These are phyloP conservation scores for Dolichopus griseipennis DNA, from an alignment of 2,888 invertebrate genomes.

Conservation along the genomic window DNA sequence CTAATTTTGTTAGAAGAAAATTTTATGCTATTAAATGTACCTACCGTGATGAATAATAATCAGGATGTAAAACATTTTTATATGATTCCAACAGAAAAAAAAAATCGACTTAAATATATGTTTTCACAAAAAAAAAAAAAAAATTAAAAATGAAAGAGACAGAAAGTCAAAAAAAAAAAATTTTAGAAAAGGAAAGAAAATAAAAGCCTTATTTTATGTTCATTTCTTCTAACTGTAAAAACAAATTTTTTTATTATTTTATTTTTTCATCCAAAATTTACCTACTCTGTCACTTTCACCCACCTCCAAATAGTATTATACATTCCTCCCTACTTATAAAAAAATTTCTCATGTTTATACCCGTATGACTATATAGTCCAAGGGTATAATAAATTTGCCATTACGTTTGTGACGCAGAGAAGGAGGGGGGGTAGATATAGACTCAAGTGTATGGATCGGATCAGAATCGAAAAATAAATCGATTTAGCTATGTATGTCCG, in stretches of 20 bases:
- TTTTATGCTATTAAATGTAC: slow-evolving; percentile 6
- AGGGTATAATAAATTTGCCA: too few relatives aligned
- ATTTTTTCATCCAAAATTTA: too few relatives aligned
- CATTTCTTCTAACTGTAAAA: too few relatives aligned
- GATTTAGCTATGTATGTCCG: too few relatives aligned
- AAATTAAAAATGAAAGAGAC: background rate
- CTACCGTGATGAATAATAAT: slow-evolving; percentile 6
- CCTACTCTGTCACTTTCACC: background rate
- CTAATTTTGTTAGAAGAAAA: slow-evolving; percentile 6
- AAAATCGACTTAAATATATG: background rate
- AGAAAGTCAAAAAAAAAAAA: too few relatives aligned
- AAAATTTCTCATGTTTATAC: background rate
- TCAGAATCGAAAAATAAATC: too few relatives aligned
- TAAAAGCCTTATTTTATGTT: background rate
- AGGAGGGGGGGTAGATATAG: too few relatives aligned
- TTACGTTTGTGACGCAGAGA: too few relatives aligned
- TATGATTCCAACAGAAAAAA: background rate
- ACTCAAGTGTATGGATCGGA: too few relatives aligned
- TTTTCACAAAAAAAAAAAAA: background rate
- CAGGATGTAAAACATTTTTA: slow-evolving; percentile 5
- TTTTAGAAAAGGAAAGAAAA: background rate
- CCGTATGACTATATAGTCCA: too few relatives aligned
- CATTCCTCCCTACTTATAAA: too few relatives aligned
- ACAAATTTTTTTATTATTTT: background rate
- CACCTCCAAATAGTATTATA: background rate